A percentile compares a stretch with the other conserved stretches of the same genome.
These are phyloP conservation scores for Acanthiza pusilla DNA, from an alignment of 2,797 vertebrate species.

Conservation along the genomic window DNA sequence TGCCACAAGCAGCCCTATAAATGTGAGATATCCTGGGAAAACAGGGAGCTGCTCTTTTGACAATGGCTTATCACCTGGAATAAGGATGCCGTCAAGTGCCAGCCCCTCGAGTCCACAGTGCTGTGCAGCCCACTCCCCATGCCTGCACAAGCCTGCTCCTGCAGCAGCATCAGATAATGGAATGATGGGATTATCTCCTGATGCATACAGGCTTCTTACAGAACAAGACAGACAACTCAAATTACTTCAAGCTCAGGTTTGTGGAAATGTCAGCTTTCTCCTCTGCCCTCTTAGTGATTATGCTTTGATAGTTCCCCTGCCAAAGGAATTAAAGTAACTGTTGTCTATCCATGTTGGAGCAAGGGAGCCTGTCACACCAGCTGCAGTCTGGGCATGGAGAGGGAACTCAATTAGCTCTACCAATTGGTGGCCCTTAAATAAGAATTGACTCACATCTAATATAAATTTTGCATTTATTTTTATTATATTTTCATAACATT, in stretches of 20 bases:
- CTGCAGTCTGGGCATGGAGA: neutral
- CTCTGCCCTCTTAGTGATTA: neutral
- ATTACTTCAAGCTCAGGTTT: slow-evolving; percentile 91
- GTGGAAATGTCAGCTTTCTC: slow-evolving; percentile 26
- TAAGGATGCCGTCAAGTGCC: slow-evolving; percentile 15
- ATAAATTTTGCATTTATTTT: neutral
- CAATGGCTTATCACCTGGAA: slow-evolving; percentile 16
- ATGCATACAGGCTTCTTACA: slow-evolving; percentile 85
- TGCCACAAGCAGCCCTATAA: slow-evolving; percentile 64
- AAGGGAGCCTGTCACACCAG: neutral
- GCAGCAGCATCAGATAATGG: slow-evolving; percentile 54
- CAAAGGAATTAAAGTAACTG: neutral
- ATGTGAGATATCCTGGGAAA: slow-evolving; percentile 41
- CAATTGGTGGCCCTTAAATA: neutral
- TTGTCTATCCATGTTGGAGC: neutral
- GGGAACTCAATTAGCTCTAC: neutral
- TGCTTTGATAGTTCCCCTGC: neutral
- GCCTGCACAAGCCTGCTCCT: slow-evolving; percentile 30
- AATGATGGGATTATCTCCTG: slow-evolving; percentile 77
- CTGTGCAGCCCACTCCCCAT: slow-evolving; percentile 52
- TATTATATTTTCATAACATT: neutral
- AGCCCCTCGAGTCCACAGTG: slow-evolving; percentile 43
- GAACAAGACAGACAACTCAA: slow-evolving; percentile 91
- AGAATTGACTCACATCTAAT: neutral
- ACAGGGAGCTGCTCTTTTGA: slow-evolving; percentile 16